Evolutionary conservation across 1,140 invertebrate species (phyloP).

Genomic region (Neuroterus valhalla): DNA sequence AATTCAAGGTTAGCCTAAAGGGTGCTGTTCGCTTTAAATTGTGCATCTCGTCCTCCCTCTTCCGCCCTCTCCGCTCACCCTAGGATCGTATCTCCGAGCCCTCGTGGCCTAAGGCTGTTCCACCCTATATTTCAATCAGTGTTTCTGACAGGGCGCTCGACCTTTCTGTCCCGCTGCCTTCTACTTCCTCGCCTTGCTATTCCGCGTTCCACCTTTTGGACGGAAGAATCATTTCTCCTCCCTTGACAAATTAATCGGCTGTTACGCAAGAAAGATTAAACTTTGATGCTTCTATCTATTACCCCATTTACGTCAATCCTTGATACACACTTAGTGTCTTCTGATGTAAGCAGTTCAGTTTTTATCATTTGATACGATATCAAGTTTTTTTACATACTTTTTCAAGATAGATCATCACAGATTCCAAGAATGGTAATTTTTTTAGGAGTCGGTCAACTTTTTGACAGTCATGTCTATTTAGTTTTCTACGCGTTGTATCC

Average conservation of each 20-base stretch:
- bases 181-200: slow-evolving; percentile 21
- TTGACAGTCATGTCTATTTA: too few species aligned
- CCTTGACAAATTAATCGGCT: slow-evolving; percentile 65
- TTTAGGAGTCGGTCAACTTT: too few species aligned
- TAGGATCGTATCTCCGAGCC: slow-evolving; percentile 58
- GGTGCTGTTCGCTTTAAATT: slow-evolving; percentile 67
- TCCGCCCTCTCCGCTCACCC: slow-evolving; percentile 48
- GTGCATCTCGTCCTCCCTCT: slow-evolving; percentile 53
- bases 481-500: too few species aligned
- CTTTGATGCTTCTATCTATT: slow-evolving; percentile 37
- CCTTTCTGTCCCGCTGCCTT: slow-evolving; percentile 24
- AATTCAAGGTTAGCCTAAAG: slow-evolving; percentile 64
- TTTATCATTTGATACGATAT: too few species aligned
- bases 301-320: not conserved
- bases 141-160: slow-evolving; percentile 62
- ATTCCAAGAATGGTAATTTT: too few species aligned
- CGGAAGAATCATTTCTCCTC: slow-evolving; percentile 32
- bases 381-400: too few species aligned
- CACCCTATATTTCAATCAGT: slow-evolving; percentile 72
- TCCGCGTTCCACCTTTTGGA: slow-evolving; percentile 42
- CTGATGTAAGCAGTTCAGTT: not conserved
- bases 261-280: slow-evolving; percentile 70
- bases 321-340: not conserved
- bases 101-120: slow-evolving; percentile 65
- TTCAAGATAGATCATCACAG: too few species aligned